Base-by-base conservation (phyloP, 2,113 vertebrate genomes). In the Proterorhinus semilunaris region DNA sequence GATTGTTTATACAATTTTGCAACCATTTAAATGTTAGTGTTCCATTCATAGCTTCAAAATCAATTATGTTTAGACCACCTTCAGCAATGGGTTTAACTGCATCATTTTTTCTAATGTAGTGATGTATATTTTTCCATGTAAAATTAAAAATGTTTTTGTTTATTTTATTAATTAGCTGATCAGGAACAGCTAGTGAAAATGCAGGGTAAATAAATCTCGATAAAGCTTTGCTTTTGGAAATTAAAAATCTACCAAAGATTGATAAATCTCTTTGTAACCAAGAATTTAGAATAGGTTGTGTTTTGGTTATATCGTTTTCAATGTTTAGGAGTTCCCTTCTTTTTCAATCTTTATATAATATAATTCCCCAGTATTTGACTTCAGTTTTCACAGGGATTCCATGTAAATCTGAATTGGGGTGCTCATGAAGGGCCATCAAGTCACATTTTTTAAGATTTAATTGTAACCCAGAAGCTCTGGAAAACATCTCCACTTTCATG, bases 401-500 rank as follows among this genome's bases (percentile, higher is more conserved):
- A 17, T 17, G 16, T 8, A 55, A 6, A 55, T 16, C 15, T 55
- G 13, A n/a, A 8, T 16, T 17, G 16, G 46, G 6, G 6, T 55
- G 53, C 7, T 55, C 12, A 55, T 55, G 53, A 17, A 55, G 12
- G 7, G 53, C 7, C 3, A 55, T 3, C 4, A 16, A 1, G 2
- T 55, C 53, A 55, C 53, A 55, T 55, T 55, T 55, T 5, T 55
- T 55, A n/a, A 55, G 7, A 21, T 55, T 55, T 55, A 55, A 17
- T n/a, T 55, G 7, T 8, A 16, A 55, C 7, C 53, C 49, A 10
- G 49, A 50, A 11, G 49, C 49, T 55, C 12, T 16, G 12, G 52
- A 53, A 53, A 12, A 50, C 9, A 10, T 50, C 4, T 11, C 11
- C 49, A 50, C 4, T 12, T 47, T 6, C 6, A 3, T 47, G 21